Percentiles rank a stretch among this genome's conserved stretches.
Conservation (phyloP, 2,113 vertebrate species). For the Propithecus coquereli region DNA sequence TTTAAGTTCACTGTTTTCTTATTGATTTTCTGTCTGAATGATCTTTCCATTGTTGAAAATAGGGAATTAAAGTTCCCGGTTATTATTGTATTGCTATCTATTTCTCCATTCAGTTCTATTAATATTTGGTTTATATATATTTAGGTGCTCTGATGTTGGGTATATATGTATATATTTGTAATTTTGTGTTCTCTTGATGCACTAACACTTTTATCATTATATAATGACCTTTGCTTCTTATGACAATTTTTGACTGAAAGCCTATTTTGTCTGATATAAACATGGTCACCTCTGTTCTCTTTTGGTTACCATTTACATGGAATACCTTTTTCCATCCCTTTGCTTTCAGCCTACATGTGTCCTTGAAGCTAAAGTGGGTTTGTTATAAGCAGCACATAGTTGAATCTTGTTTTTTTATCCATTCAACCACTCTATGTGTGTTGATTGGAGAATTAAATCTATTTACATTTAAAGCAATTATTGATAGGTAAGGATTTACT, state of each 20-base stretch:
- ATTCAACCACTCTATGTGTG: not conserved
- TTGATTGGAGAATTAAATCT: not conserved
- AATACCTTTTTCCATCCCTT: not conserved
- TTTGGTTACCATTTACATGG: not conserved
- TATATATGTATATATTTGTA: not conserved
- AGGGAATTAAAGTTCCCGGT: not conserved
- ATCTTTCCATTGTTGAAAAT: not conserved
- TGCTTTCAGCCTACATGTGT: not conserved
- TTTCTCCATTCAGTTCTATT: not conserved
- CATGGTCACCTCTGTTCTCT: not conserved
- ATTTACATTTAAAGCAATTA: not conserved
- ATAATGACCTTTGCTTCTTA: not conserved
- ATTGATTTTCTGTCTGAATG: not conserved
- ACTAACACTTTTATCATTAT: not conserved
- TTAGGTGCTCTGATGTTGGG: not conserved
- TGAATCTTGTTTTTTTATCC: not conserved
- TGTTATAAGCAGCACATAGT: not conserved
- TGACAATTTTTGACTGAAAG: not conserved
- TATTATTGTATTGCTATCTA: not conserved
- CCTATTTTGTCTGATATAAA: not conserved
- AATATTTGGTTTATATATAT: not conserved
- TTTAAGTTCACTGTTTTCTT: not conserved
- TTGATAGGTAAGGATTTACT: not conserved
- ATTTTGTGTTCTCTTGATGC: not conserved
- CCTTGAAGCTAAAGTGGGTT: not conserved